phyloP scores from a whole-genome alignment of 2,113 vertebrate genomes.

The Pao palembangensis region DNA sequence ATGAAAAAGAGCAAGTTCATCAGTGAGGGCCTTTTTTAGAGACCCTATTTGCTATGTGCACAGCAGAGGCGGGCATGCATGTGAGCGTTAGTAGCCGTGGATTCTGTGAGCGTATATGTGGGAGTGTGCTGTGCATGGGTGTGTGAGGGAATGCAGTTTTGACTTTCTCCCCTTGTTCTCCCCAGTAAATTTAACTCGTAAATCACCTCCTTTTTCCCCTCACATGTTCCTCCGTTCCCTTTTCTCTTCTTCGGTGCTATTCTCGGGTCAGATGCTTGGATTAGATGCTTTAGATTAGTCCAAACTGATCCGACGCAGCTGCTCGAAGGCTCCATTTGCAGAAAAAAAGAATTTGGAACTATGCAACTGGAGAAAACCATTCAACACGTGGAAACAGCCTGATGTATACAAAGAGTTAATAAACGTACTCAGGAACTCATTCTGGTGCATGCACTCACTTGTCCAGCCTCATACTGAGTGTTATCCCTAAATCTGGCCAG shows the following conservation, averaged over 20 bases:
- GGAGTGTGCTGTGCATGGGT: constrained; percentile 12
- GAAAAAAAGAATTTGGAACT: constrained; percentile 11
- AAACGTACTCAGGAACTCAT: constrained; percentile 6
- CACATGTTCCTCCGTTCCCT: too few species aligned
- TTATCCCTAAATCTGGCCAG: constrained; percentile 16
- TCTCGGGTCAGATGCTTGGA: constrained; percentile 50
- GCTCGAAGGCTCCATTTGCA: constrained; percentile 78
- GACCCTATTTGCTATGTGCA: neutral
- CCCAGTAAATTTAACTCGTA: constrained; percentile 35
- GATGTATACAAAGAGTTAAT: constrained; percentile 5
- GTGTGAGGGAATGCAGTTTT: constrained; percentile 43
- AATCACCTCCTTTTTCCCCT: constrained; percentile 35
- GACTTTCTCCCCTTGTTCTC: constrained; percentile 45
- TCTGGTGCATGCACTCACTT: constrained; percentile 42
- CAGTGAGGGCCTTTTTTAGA: too few species aligned
- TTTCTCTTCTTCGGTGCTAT: constrained; percentile 27
- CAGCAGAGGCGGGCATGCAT: constrained; percentile 12
- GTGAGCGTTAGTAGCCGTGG: neutral
- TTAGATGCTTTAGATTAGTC: constrained; percentile 77
- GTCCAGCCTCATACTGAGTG: constrained; percentile 6
- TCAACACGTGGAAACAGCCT: constrained; percentile 31
- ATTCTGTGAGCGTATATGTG: constrained; percentile 9
- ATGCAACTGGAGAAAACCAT: neutral
- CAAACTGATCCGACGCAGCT: constrained; percentile 89
- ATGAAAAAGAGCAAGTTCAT: too few species aligned